These are phyloP conservation scores for Alosa alosa DNA, from an alignment of 2,113 vertebrate species.

Conservation along the genomic window DNA sequence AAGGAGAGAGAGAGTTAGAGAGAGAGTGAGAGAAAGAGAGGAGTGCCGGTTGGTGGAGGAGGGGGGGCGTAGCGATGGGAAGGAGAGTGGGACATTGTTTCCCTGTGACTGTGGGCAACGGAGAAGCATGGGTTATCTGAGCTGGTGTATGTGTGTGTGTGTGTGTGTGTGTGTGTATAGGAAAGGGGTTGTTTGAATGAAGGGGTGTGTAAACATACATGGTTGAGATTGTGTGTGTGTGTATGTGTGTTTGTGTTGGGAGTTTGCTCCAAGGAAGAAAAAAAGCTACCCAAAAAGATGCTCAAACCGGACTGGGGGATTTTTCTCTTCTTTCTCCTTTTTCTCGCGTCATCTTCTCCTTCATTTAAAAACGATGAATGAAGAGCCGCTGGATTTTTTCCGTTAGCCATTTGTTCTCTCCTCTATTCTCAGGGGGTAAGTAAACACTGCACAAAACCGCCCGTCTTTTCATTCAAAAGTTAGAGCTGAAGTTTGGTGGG, in stretches of 20 bases:
- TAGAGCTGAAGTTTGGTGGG: conserved; percentile 46
- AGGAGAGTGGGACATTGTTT: conserved; percentile 74
- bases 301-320: conserved; percentile 66
- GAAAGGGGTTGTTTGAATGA: conserved; percentile 57
- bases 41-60: conserved; percentile 61
- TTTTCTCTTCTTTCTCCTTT: conserved; percentile 40
- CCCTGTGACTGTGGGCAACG: conserved; percentile 76
- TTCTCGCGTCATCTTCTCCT: conserved; percentile 2
- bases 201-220: conserved; percentile 54
- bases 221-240: conserved; percentile 37
- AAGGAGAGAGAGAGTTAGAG: conserved; percentile 55
- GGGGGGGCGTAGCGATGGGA: conserved; percentile 41
- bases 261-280: conserved; percentile 43
- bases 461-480: conserved; percentile 52
- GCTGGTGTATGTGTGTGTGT: conserved; percentile 56
- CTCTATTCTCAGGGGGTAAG: conserved; percentile 66
- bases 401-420: conserved; percentile 57
- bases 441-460: conserved; percentile 50
- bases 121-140: conserved; percentile 74
- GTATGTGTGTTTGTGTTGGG: conserved; percentile 54
- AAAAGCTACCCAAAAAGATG: conserved; percentile 66
- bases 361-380: conserved; percentile 69
- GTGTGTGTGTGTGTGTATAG: conserved; percentile 62
- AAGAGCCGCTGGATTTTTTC: conserved; percentile 68
- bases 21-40: conserved; percentile 45